Base-by-base conservation (phyloP, 2,113 vertebrate species). In the Colius striatus region DNA sequence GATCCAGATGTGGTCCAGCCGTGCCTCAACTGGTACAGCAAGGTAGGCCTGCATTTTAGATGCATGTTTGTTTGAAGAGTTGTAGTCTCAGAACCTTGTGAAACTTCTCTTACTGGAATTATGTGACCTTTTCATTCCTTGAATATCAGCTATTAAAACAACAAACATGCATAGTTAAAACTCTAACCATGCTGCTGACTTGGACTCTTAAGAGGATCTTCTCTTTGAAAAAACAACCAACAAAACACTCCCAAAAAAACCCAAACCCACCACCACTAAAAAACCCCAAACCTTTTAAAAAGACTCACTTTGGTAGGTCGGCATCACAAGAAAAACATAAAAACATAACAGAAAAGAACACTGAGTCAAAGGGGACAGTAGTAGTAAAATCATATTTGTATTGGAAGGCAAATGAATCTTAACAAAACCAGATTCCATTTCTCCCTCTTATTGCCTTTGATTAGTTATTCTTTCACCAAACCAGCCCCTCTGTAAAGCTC, bases 11-110 rank as follows among this genome's bases (percentile, higher is more conserved):
- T 99, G 89, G 99, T 99, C 91, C 99, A 99, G 54, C 99, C 99
- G 16, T 99, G 99, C 97, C 99, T 99, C 98, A 99, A 99, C 98
- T 99, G 99, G 99, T 99, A 99, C 96, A 99, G 99, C 98, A 99
- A 99, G 99, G 99, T 99, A 98, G 97, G 98, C 94, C 95, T 96
- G 60, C 90, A 82, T 96, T 97, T 97, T 96, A 90, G 95, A 92
- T 92, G 82, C 82, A 55, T 75, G 36, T 82, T 87, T 88, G 45
- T 84, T 66, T 82, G 75, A 73, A 80, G 74, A 62, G 57, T 55
- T 74, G 57, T 68, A 23, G 65, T 82, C 87, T 87, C 55, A 38
- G 80, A 90, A n/a, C 66, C 54, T 65, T 82, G 70, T 93, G 95
- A 78, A 90, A 65, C 73, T 72, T 87, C 43, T 82, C 36, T 26